Conservation (phyloP, 2,113 vertebrate species). For the Rhinolophus sinicus region DNA sequence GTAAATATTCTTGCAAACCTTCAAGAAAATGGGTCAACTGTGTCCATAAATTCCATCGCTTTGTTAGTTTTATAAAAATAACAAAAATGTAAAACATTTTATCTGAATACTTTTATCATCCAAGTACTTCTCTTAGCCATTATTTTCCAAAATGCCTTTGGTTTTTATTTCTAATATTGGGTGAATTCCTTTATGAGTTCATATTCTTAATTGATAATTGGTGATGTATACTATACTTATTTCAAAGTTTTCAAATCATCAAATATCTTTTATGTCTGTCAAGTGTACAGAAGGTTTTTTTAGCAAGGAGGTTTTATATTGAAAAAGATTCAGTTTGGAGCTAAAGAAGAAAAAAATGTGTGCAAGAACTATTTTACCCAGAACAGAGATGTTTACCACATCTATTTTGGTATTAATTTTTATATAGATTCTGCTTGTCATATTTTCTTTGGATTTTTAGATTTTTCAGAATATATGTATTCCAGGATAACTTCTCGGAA, state of each 20-base stretch:
- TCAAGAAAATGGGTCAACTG: not conserved
- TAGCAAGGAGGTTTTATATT: not conserved
- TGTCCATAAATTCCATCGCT: not conserved
- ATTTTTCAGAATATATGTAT: not conserved
- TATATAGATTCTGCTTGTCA: not conserved
- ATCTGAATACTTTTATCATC: not conserved
- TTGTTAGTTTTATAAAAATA: constrained; percentile 27
- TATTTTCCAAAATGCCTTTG: not conserved
- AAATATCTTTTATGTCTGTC: not conserved
- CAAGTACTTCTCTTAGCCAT: not conserved
- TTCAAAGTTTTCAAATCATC: constrained; percentile 17
- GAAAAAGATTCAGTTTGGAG: constrained; percentile 37
- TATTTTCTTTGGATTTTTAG: constrained; percentile 6
- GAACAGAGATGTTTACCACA: not conserved
- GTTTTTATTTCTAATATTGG: not conserved
- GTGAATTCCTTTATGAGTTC: not conserved
- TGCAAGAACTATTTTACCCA: not conserved
- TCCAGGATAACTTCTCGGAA: constrained; percentile 2
- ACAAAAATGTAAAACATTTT: constrained; percentile 25
- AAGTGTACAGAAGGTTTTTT: not conserved
- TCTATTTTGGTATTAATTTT: not conserved
- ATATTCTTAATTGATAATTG: not conserved
- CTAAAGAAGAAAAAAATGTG: constrained; percentile 6
- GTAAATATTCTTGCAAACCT: not conserved
- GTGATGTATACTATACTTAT: not conserved